Percentiles rank a stretch among this genome's conserved stretches.
Evolutionary conservation across 1,140 invertebrate genomes (phyloP).

Genomic region (Drosophila bifasciata): DNA sequence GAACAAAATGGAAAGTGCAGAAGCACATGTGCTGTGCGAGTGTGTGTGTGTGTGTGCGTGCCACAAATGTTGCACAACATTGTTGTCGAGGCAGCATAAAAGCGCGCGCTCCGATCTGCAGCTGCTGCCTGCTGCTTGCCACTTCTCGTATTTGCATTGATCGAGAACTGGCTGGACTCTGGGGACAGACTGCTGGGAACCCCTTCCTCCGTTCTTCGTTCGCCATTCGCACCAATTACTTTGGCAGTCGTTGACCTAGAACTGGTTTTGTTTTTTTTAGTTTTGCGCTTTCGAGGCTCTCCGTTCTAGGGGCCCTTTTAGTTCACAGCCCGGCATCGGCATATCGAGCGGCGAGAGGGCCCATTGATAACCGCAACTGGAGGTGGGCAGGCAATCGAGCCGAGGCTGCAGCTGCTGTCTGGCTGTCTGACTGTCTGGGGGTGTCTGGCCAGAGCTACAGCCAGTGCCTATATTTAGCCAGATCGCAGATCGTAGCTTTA

Average conservation of each 20-base stretch:
- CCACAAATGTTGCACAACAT: conserved; percentile 39
- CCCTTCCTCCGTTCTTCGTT: no score
- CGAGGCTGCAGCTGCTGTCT: conserved; percentile 24
- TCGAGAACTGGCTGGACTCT: conserved; percentile 33
- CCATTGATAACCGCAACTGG: conserved; percentile 28
- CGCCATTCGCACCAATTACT: conserved; percentile 45
- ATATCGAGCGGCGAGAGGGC: conserved; percentile 15
- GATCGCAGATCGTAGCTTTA: conserved; percentile 48
- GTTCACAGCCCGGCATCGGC: conserved; percentile 30
- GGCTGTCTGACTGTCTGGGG: conserved; percentile 6
- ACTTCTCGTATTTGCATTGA: conserved; percentile 56
- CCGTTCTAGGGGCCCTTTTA: conserved; percentile 43
- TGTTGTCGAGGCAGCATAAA: conserved; percentile 10
- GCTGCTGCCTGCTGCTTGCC: conserved; percentile 21
- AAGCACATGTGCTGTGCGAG: background rate
- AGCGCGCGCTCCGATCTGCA: background rate
- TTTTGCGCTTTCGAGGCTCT: background rate
- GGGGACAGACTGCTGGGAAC: background rate
- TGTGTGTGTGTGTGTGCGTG: background rate
- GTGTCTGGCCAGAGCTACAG: conserved; percentile 18
- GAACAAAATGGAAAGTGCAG: conserved; percentile 53
- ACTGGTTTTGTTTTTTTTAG: conserved; percentile 42
- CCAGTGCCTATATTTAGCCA: conserved; percentile 68
- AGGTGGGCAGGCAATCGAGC: background rate
- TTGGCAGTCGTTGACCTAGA: conserved; percentile 74